A percentile compares a stretch with the other conserved stretches of the same genome.
These are phyloP conservation scores for Parnassius orleans DNA, from an alignment of 2,888 invertebrate genomes.

Conservation along the genomic window DNA sequence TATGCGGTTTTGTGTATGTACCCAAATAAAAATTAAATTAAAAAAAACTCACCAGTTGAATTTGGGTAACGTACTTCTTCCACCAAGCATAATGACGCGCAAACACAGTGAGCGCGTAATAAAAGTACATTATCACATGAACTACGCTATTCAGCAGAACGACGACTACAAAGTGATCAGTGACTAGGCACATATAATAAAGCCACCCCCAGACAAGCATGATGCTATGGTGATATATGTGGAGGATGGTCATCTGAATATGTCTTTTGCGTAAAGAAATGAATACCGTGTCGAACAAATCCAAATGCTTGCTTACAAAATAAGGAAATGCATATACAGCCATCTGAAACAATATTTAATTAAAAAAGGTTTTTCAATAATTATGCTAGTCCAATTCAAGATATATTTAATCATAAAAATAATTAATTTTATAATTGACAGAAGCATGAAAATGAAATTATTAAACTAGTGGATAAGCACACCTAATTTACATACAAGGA, in stretches of 20 bases:
- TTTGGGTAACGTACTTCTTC: constrained; percentile 91
- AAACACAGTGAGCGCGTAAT: constrained; percentile 87
- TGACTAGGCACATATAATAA: constrained; percentile 86
- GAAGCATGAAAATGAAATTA: too few species aligned
- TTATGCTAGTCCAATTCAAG: too few species aligned
- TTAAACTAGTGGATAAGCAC: too few species aligned
- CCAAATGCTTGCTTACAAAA: constrained; percentile 89
- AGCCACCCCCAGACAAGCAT: constrained; percentile 91
- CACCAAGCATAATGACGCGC: constrained; percentile 91
- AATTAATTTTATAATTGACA: too few species aligned
- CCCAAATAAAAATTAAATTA: not conserved
- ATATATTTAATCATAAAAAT: too few species aligned
- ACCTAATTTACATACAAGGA: too few species aligned
- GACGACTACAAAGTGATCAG: constrained; percentile 88
- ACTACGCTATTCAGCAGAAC: constrained; percentile 88
- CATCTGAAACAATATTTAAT: too few species aligned
- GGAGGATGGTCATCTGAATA: constrained; percentile 91
- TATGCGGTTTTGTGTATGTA: not conserved
- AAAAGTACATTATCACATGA: constrained; percentile 91
- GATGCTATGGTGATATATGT: constrained; percentile 92
- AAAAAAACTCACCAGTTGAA: constrained; percentile 85
- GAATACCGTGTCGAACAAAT: constrained; percentile 90
- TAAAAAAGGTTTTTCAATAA: too few species aligned
- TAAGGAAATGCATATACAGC: constrained; percentile 54
- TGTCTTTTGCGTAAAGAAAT: constrained; percentile 91